Evolutionary conservation across 2,888 invertebrate species (phyloP).

Genomic region (Ligdia adustata): DNA sequence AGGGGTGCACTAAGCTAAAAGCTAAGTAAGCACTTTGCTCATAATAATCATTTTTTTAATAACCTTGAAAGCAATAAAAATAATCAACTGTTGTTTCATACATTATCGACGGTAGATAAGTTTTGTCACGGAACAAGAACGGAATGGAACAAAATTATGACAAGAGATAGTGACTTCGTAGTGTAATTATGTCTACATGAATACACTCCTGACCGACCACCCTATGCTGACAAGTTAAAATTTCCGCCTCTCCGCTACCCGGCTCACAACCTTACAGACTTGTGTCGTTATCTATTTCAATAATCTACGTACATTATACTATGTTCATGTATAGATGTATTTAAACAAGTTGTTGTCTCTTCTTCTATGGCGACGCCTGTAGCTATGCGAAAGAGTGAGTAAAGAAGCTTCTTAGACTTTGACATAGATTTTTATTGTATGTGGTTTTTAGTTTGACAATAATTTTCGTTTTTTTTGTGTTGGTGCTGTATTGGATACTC

Average conservation of each 20-base stretch:
- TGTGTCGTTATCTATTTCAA: constrained; percentile 20
- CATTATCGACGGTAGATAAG: too few species aligned
- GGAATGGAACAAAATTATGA: too few species aligned
- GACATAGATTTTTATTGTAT: constrained; percentile 59
- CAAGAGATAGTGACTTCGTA: too few species aligned
- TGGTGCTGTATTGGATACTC: constrained; percentile 46
- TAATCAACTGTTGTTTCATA: too few species aligned
- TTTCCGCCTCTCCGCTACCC: constrained; percentile 17
- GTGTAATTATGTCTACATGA: too few species aligned
- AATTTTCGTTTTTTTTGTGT: constrained; percentile 39
- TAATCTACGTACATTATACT: constrained; percentile 38
- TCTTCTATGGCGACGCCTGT: constrained; percentile 80
- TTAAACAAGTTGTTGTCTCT: constrained; percentile 73
- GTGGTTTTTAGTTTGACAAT: constrained; percentile 54
- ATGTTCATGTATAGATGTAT: constrained; percentile 61
- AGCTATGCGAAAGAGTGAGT: constrained; percentile 84
- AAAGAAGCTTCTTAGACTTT: constrained; percentile 71
- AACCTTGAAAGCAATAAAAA: too few species aligned
- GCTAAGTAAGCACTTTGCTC: too few species aligned
- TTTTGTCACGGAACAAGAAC: too few species aligned
- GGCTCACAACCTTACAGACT: constrained; percentile 23
- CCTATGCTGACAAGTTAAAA: too few species aligned
- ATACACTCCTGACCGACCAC: too few species aligned
- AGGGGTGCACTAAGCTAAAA: too few species aligned
- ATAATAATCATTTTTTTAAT: too few species aligned